Percentiles rank a stretch among this genome's conserved stretches.
Evolutionary conservation across 2,888 invertebrate species (phyloP).

Genomic region (Lymantria monacha): DNA sequence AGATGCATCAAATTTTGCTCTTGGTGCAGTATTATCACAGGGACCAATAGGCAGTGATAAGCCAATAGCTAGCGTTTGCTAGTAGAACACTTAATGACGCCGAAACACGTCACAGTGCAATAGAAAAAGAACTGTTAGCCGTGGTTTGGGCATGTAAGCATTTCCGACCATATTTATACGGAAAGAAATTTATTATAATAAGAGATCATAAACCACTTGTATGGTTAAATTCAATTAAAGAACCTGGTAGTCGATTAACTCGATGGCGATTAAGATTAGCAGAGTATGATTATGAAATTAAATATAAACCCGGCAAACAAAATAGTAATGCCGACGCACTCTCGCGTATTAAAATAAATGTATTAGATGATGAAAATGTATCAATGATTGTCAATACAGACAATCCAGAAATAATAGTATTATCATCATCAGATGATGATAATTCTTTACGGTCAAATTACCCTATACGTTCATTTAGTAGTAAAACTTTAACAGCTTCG

Average conservation of each 20-base stretch:
- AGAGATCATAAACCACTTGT: constrained; percentile 46
- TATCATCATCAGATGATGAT: not conserved
- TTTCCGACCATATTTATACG: constrained; percentile 39
- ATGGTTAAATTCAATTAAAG: constrained; percentile 5
- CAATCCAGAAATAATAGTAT: not conserved
- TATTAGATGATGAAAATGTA: not conserved
- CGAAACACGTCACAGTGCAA: constrained; percentile 19
- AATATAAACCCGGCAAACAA: constrained; percentile 6
- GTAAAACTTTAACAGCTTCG: not conserved
- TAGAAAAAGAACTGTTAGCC: constrained; percentile 45
- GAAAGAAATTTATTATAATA: constrained; percentile 38
- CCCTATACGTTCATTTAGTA: not conserved
- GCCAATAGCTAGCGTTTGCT: not conserved
- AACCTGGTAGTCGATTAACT: constrained; percentile 5
- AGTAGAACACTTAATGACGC: constrained; percentile 1
- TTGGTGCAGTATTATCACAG: constrained; percentile 31
- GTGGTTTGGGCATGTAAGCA: constrained; percentile 38
- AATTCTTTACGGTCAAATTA: not conserved
- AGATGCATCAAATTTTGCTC: constrained; percentile 30
- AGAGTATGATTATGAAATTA: constrained; percentile 7
- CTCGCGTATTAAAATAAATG: constrained; percentile 4
- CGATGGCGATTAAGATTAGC: constrained; percentile 10
- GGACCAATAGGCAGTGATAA: not conserved
- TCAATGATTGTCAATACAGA: not conserved
- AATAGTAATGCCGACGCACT: constrained; percentile 10